A percentile compares a stretch with the other conserved stretches of the same genome.
phyloP scores from a whole-genome alignment of 2,113 vertebrate species.

The Lanius collurio region DNA sequence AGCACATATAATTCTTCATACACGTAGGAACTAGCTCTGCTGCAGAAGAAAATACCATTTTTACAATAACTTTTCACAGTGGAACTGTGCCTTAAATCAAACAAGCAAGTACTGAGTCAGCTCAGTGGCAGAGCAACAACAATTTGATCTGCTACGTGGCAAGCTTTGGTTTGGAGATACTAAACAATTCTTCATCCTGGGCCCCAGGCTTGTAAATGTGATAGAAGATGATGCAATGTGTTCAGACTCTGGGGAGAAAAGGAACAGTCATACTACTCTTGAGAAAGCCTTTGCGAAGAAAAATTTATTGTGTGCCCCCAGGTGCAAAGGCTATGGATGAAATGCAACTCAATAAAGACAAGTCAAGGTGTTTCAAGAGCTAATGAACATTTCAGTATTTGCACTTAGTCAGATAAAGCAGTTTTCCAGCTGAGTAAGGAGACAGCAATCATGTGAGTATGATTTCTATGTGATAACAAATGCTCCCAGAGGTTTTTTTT shows the following conservation, averaged over 20 bases:
- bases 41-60: conserved; percentile 48
- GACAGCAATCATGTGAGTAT: neutral
- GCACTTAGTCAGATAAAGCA: conserved; percentile 41
- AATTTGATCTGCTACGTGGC: conserved; percentile 58
- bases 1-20: conserved; percentile 42
- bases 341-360: conserved; percentile 59
- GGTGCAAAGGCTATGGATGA: conserved; percentile 52
- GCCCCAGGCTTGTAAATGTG: conserved; percentile 32
- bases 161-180: conserved; percentile 51
- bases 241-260: conserved; percentile 31
- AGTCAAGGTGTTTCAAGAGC: conserved; percentile 43
- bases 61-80: conserved; percentile 49
- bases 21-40: conserved; percentile 7
- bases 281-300: conserved; percentile 62
- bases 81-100: conserved; percentile 57
- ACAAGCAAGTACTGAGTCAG: conserved; percentile 62
- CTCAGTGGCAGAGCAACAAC: conserved; percentile 53
- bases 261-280: conserved; percentile 38
- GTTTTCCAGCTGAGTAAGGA: conserved; percentile 20
- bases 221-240: conserved; percentile 22
- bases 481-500: neutral
- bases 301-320: conserved; percentile 57
- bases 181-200: conserved; percentile 52
- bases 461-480: conserved; percentile 6
- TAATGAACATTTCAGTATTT: conserved; percentile 45